Percentiles rank a stretch among this genome's conserved stretches.
Conservation (phyloP, 2,888 invertebrate genomes). For the Lepidochrysops patricia region DNA sequence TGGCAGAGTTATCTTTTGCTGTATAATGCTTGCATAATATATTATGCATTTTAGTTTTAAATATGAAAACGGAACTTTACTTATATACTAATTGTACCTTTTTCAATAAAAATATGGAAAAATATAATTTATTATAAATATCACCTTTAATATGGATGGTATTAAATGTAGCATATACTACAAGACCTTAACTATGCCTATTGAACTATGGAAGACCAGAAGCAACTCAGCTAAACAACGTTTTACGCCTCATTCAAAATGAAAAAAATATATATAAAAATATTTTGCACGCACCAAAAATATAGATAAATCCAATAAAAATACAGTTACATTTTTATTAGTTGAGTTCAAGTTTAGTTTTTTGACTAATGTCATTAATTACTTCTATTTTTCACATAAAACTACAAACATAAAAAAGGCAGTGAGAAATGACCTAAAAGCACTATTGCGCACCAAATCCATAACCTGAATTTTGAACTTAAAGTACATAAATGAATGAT, state of each 20-base stretch:
- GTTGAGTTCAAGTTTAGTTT: conserved; percentile 9
- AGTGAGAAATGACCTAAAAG: conserved; percentile 30
- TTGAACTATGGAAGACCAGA: not conserved
- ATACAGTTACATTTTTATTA: not conserved
- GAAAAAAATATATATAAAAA: not conserved
- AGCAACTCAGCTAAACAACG: not conserved
- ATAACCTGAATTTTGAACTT: not conserved
- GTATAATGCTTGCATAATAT: not conserved
- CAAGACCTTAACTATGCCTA: not conserved
- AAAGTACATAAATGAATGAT: no score
- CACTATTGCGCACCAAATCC: conserved; percentile 27
- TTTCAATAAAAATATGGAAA: not conserved
- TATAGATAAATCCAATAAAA: not conserved
- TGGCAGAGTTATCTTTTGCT: not conserved
- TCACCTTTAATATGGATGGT: not conserved
- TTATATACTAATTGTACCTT: conserved; percentile 6
- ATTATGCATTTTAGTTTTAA: not conserved
- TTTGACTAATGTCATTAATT: conserved; percentile 6
- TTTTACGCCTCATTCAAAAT: not conserved
- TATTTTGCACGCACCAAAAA: not conserved
- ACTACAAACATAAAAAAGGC: no score
- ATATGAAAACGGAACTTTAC: not conserved
- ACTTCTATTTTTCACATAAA: not conserved
- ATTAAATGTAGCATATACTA: not conserved
- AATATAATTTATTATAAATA: not conserved